phyloP scores from a whole-genome alignment of 2,113 vertebrate species.

The Catharus fuscescens region DNA sequence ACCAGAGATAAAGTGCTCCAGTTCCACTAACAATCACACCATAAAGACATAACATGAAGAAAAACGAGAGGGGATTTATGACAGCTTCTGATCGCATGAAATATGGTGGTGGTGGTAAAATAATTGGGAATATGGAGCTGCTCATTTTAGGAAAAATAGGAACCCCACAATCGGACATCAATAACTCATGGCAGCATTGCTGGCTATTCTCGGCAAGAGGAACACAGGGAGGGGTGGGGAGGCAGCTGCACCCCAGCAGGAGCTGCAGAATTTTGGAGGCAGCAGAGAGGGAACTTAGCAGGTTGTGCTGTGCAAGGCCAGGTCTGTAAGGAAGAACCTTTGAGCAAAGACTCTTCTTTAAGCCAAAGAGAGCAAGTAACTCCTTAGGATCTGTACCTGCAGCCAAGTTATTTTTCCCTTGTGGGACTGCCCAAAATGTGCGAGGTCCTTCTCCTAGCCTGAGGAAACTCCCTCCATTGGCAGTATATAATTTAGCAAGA shows the following conservation, averaged over 20 bases:
- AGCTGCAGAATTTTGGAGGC: not conserved
- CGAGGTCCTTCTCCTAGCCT: not conserved
- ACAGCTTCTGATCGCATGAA: not conserved
- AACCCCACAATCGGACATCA: not conserved
- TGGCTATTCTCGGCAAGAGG: not conserved
- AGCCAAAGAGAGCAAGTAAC: not conserved
- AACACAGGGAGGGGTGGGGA: not conserved
- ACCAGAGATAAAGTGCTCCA: not conserved
- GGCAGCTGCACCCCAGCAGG: not conserved
- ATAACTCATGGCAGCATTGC: not conserved
- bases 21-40: not conserved
- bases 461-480: not conserved
- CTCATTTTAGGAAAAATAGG: not conserved
- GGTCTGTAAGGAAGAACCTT: not conserved
- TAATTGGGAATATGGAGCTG: not conserved
- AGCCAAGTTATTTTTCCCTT: not conserved
- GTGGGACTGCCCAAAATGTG: not conserved
- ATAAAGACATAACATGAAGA: not conserved
- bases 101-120: not conserved
- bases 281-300: not conserved
- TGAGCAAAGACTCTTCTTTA: not conserved
- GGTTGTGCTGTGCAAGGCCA: rapidly evolving
- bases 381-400: not conserved
- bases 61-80: not conserved
- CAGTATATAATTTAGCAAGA: not conserved